Conservation (phyloP, 2,888 invertebrate genomes). For the Plebejus anna region DNA sequence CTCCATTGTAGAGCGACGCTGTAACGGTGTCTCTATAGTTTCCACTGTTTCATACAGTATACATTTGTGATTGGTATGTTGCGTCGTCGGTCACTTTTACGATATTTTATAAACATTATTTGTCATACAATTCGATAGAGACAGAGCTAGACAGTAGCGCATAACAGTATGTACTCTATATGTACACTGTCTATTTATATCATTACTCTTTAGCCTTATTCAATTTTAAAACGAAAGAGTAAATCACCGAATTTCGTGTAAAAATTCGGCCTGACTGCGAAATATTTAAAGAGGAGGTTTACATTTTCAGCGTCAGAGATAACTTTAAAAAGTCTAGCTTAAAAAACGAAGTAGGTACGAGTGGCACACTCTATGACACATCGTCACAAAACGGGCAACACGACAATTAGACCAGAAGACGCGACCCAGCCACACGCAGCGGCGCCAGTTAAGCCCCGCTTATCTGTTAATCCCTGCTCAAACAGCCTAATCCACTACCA, state of each 20-base stretch:
- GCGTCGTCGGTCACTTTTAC: too few relatives aligned
- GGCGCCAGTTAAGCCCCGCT: slow-evolving; percentile 68
- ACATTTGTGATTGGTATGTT: too few relatives aligned
- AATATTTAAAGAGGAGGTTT: background rate
- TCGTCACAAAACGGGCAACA: background rate
- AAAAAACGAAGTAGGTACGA: background rate
- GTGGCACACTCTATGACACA: background rate
- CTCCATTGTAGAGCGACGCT: too few relatives aligned
- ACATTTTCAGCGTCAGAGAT: background rate
- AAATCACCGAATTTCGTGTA: background rate
- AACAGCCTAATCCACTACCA: slow-evolving; percentile 72
- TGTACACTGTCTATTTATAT: background rate
- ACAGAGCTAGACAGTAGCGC: too few relatives aligned
- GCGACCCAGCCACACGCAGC: slow-evolving; percentile 59
- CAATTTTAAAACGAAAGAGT: background rate
- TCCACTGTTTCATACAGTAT: too few relatives aligned
- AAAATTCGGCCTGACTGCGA: background rate
- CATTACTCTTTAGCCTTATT: background rate
- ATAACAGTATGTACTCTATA: too few relatives aligned
- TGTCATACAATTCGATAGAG: too few relatives aligned
- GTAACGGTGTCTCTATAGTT: too few relatives aligned
- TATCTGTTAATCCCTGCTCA: slow-evolving; percentile 78
- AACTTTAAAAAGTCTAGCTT: background rate
- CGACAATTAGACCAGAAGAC: slow-evolving; percentile 35
- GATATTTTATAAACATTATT: too few relatives aligned